These are phyloP conservation scores for Propithecus deckenii DNA, from an alignment of 2,797 vertebrate genomes.

Conservation along the genomic window DNA sequence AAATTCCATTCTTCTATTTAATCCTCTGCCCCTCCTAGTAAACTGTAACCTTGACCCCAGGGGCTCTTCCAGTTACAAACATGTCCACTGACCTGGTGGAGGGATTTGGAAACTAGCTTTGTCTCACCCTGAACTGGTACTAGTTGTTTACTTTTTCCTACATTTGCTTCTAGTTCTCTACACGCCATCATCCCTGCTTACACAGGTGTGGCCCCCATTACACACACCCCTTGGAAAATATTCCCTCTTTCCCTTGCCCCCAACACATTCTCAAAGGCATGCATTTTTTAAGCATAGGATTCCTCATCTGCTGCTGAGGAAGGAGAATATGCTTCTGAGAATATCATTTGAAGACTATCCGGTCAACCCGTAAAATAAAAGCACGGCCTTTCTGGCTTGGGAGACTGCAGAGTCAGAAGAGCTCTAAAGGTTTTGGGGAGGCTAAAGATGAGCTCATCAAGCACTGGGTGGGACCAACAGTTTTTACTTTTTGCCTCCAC, in stretches of 20 bases:
- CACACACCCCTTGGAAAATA: neutral
- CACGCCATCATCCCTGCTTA: neutral
- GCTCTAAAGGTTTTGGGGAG: neutral
- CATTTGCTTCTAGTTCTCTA: neutral
- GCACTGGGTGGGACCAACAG: neutral
- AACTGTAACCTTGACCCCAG: constrained; percentile 49
- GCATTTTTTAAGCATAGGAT: neutral
- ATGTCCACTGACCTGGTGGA: neutral
- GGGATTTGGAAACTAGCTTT: neutral
- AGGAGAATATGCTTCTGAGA: neutral
- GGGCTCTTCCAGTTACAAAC: constrained; percentile 36
- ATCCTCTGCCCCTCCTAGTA: constrained; percentile 47
- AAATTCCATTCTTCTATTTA: constrained; percentile 73
- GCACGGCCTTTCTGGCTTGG: neutral
- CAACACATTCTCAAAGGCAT: neutral
- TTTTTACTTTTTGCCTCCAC: constrained; percentile 19
- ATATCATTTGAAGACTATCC: constrained; percentile 16
- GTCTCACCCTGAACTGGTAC: neutral
- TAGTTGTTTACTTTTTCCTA: constrained; percentile 11
- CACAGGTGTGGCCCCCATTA: neutral
- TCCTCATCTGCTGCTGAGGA: neutral
- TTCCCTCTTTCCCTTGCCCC: neutral
- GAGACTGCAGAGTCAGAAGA: neutral
- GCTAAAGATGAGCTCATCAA: neutral
- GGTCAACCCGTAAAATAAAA: constrained; percentile 16